phyloP scores from a whole-genome alignment of 2,797 vertebrate genomes.

The Gastrophryne carolinensis region DNA sequence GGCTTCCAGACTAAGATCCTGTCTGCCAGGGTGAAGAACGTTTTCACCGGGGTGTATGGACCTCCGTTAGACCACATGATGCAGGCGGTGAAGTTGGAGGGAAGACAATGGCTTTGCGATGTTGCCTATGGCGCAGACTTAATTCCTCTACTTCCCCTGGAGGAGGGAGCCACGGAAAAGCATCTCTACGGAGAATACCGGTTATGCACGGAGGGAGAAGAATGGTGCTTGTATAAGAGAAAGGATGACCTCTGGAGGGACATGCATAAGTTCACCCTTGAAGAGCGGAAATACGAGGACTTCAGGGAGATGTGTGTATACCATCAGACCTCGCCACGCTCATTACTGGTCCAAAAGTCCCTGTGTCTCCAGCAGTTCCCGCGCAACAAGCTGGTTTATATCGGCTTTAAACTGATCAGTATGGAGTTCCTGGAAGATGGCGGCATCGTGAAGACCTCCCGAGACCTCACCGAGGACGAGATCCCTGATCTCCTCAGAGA shows the following conservation, averaged over 20 bases:
- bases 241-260: slow-evolving; percentile 52
- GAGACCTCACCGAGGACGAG: slow-evolving; percentile 66
- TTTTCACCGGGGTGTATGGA: slow-evolving; percentile 57
- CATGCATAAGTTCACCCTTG: slow-evolving; percentile 72
- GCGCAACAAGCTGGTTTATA: slow-evolving; percentile 63
- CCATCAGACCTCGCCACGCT: slow-evolving; percentile 72
- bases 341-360: slow-evolving; percentile 74
- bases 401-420: slow-evolving; percentile 65
- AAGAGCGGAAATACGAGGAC: slow-evolving; percentile 61
- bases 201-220: slow-evolving; percentile 47
- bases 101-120: slow-evolving; percentile 70
- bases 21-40: slow-evolving; percentile 65
- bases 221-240: slow-evolving; percentile 61
- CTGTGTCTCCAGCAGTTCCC: slow-evolving; percentile 67
- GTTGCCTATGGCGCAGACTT: slow-evolving; percentile 68
- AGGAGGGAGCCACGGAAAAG: slow-evolving; percentile 60
- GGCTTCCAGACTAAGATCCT: slow-evolving; percentile 67
- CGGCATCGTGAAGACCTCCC: slow-evolving; percentile 50
- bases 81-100: slow-evolving; percentile 64
- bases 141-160: slow-evolving; percentile 67
- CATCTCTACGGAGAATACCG: slow-evolving; percentile 67
- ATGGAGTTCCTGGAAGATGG: slow-evolving; percentile 50
- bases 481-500: slow-evolving; percentile 66
- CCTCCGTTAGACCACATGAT: slow-evolving; percentile 72
- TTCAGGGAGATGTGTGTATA: slow-evolving; percentile 72